Evolutionary conservation across 2,888 invertebrate genomes (phyloP).

Genomic region (Leptinotarsa juncta): DNA sequence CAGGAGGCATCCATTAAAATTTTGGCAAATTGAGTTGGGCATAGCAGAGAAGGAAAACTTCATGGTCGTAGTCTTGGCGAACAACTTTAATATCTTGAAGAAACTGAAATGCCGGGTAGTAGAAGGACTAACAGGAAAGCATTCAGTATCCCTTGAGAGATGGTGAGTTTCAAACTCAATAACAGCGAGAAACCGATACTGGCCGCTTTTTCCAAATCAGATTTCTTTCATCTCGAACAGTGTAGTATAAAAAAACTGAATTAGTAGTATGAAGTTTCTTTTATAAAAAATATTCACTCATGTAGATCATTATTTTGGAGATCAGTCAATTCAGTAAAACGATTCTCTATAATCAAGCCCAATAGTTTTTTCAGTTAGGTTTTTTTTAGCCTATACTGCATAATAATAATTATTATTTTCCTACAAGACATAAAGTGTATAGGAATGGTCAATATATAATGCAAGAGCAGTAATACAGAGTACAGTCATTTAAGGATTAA

Average conservation of each 20-base stretch:
- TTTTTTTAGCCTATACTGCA: too few species aligned
- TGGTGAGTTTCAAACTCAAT: constrained; percentile 50
- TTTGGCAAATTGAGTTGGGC: constrained; percentile 28
- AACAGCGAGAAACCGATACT: constrained; percentile 45
- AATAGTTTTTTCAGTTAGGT: too few species aligned
- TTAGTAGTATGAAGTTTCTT: not conserved
- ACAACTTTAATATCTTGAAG: constrained; percentile 3
- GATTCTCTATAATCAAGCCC: too few species aligned
- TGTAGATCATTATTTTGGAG: too few species aligned
- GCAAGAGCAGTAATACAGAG: too few species aligned
- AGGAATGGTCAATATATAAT: too few species aligned
- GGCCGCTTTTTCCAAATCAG: constrained; percentile 49
- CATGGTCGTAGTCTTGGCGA: constrained; percentile 12
- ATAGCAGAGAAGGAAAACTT: constrained; percentile 16
- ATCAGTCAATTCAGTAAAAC: too few species aligned
- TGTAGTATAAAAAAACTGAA: constrained; percentile 4
- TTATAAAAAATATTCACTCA: too few species aligned
- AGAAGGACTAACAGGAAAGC: constrained; percentile 30
- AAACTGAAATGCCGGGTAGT: constrained; percentile 25
- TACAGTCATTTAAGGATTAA: too few species aligned
- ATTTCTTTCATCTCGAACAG: constrained; percentile 38
- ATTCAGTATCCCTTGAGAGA: constrained; percentile 38
- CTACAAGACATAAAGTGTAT: too few species aligned
- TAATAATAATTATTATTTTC: too few species aligned
- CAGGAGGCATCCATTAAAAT: constrained; percentile 32